These are phyloP conservation scores for Rhagonycha fulva DNA, from an alignment of 2,888 invertebrate genomes.

Conservation along the genomic window DNA sequence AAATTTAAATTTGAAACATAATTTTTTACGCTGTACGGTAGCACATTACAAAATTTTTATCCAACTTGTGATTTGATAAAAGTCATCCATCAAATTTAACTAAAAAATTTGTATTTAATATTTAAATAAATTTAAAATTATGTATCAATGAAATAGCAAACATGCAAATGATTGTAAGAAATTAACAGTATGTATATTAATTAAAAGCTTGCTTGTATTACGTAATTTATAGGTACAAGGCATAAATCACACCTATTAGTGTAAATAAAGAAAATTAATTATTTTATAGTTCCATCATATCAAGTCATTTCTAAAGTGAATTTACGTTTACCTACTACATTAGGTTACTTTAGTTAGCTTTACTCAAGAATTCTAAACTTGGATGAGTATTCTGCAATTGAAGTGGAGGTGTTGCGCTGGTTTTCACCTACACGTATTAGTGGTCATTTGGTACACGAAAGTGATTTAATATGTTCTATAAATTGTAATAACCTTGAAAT, in stretches of 20 bases:
- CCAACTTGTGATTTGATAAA: neutral
- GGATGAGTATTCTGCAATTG: neutral
- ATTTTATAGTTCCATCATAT: neutral
- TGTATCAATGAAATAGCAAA: slow-evolving; percentile 1
- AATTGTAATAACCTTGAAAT: slow-evolving; percentile 10
- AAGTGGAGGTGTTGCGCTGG: neutral
- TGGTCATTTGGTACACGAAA: slow-evolving; percentile 1
- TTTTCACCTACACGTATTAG: neutral
- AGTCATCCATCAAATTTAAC: neutral
- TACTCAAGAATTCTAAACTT: neutral
- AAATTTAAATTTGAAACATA: neutral
- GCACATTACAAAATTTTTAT: neutral
- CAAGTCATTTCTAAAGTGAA: neutral
- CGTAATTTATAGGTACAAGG: neutral
- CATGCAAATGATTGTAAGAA: neutral
- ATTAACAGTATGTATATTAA: neutral
- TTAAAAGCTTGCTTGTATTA: neutral
- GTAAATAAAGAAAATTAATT: neutral
- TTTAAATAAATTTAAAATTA: slow-evolving; percentile 4
- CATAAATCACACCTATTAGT: neutral
- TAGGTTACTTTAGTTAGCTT: neutral
- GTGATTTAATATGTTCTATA: slow-evolving; percentile 3
- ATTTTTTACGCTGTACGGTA: neutral
- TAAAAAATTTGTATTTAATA: neutral
- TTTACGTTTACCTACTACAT: neutral